Evolutionary conservation across 2,797 vertebrate genomes (phyloP).

Genomic region (Chelidonichthys spinosus): DNA sequence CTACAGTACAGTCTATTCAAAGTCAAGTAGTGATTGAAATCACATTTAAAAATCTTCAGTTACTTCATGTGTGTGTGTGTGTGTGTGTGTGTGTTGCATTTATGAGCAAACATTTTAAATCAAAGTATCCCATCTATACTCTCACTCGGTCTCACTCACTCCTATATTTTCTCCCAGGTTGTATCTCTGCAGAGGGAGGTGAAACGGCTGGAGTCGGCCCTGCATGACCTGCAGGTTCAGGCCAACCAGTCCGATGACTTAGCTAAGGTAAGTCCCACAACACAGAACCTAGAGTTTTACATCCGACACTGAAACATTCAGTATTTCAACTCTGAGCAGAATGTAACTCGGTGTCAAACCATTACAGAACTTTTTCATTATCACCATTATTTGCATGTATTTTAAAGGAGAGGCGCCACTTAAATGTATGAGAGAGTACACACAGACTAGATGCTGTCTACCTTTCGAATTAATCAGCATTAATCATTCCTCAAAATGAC

Average conservation of each 20-base stretch:
- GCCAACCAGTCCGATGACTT: slow-evolving; percentile 76
- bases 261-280: slow-evolving; percentile 52
- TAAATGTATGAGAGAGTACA: neutral
- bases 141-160: slow-evolving; percentile 37
- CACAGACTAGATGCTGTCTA: neutral
- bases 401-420: neutral
- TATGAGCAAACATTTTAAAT: too few species aligned
- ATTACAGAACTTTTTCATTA: neutral
- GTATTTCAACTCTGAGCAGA: neutral
- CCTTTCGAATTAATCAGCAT: neutral
- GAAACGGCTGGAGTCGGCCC: slow-evolving; percentile 28
- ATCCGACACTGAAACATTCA: neutral
- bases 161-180: slow-evolving; percentile 26
- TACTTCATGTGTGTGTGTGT: too few species aligned
- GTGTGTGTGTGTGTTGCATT: too few species aligned
- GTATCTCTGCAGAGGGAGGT: slow-evolving; percentile 46
- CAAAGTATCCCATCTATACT: neutral
- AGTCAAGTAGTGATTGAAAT: neutral
- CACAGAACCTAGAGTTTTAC: neutral
- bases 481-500: neutral
- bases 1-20: neutral
- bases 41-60: neutral
- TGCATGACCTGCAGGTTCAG: slow-evolving; percentile 56
- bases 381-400: neutral
- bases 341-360: neutral